A percentile compares a stretch with the other conserved stretches of the same genome.
phyloP scores from a whole-genome alignment of 1,140 invertebrate species.

The Drosophila oshimai region DNA sequence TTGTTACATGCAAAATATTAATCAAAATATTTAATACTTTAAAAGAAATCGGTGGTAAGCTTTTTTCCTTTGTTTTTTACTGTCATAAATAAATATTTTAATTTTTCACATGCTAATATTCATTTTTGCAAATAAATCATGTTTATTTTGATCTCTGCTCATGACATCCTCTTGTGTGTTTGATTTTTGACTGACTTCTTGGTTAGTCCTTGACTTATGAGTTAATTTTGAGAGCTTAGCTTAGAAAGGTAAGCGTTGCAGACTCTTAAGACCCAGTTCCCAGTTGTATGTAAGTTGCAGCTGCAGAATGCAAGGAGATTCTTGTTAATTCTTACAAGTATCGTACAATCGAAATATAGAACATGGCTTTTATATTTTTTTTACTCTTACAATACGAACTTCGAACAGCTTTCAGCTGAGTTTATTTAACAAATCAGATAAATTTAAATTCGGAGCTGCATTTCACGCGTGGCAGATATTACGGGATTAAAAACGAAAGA shows the following conservation, averaged over 20 bases:
- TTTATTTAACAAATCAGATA: slow-evolving; percentile 15
- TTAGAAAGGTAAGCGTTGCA: slow-evolving; percentile 10
- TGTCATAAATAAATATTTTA: not conserved
- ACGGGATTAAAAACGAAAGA: not conserved
- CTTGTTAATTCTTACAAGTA: slow-evolving; percentile 6
- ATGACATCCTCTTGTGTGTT: slow-evolving; percentile 19
- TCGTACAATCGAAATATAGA: slow-evolving; percentile 13
- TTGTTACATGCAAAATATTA: too few relatives aligned
- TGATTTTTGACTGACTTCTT: not conserved
- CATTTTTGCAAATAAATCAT: not conserved
- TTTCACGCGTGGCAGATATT: not conserved
- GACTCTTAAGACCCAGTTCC: slow-evolving; percentile 30
- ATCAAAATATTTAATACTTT: too few relatives aligned
- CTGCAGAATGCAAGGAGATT: slow-evolving; percentile 3
- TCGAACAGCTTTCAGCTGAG: slow-evolving; percentile 32
- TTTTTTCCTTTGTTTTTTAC: not conserved
- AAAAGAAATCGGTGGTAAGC: too few relatives aligned
- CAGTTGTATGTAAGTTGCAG: not conserved
- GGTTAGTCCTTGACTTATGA: slow-evolving; percentile 16
- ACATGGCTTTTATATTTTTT: slow-evolving; percentile 8
- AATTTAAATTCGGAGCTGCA: not conserved
- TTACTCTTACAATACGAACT: not conserved
- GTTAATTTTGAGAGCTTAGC: slow-evolving; percentile 3
- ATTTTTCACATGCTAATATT: too few relatives aligned
- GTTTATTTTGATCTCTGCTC: slow-evolving; percentile 32